Percentiles rank a stretch among this genome's conserved stretches.
Evolutionary conservation across 2,888 invertebrate species (phyloP).

Genomic region (Ophion slaviceki): DNA sequence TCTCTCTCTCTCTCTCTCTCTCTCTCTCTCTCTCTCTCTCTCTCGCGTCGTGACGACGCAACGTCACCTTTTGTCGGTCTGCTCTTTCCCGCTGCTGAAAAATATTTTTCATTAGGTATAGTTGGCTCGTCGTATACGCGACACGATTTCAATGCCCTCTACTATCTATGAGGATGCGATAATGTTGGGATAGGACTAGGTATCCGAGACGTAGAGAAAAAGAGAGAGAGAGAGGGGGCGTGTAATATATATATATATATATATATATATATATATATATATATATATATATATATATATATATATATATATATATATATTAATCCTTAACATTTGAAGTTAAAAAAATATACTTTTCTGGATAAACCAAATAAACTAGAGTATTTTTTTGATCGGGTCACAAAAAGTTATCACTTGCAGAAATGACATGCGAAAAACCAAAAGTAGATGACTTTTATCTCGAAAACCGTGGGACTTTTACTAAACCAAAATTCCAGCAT

Average conservation of each 20-base stretch:
- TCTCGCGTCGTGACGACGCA: not conserved
- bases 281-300: not conserved
- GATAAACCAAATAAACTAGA: too few species aligned
- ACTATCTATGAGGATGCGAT: conserved; percentile 44
- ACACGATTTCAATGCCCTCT: conserved; percentile 6
- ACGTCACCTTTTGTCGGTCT: conserved; percentile 21
- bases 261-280: not conserved
- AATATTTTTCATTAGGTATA: not conserved
- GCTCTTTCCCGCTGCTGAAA: not conserved
- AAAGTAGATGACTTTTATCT: too few species aligned
- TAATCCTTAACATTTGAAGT: too few species aligned
- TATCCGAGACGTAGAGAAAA: conserved; percentile 5
- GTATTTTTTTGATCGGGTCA: too few species aligned
- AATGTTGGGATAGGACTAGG: conserved; percentile 62
- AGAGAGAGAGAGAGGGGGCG: conserved; percentile 1
- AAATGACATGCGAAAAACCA: too few species aligned
- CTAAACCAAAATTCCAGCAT: too few species aligned
- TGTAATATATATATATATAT: conserved; percentile 13
- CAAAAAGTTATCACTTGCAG: too few species aligned
- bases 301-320: not conserved
- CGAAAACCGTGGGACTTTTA: too few species aligned
- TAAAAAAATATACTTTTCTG: too few species aligned
- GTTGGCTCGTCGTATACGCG: not conserved
- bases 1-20: not conserved
- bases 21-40: not conserved